Conservation (phyloP, 1,140 invertebrate genomes). For the Euwallacea similis region DNA sequence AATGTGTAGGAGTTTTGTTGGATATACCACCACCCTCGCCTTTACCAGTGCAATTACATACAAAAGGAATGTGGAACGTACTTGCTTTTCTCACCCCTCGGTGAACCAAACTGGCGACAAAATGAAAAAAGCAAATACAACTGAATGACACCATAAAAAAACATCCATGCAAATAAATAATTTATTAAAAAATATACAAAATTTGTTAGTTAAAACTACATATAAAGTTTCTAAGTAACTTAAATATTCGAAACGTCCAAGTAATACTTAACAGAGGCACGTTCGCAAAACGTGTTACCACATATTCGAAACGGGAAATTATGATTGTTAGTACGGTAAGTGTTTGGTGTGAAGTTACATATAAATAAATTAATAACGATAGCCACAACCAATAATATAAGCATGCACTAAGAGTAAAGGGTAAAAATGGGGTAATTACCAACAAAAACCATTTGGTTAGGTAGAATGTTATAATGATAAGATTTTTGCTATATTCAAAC, state of each 20-base stretch:
- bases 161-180: constrained; percentile 39
- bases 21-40: constrained; percentile 27
- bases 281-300: constrained; percentile 12
- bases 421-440: constrained; percentile 20
- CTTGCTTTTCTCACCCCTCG: constrained; percentile 23
- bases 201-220: constrained; percentile 28
- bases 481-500: neutral
- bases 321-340: constrained; percentile 16
- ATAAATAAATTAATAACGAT: constrained; percentile 19
- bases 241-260: constrained; percentile 34
- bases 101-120: neutral
- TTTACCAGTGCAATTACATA: neutral
- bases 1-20: constrained; percentile 23
- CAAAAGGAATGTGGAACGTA: constrained; percentile 23
- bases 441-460: constrained; percentile 31
- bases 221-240: constrained; percentile 21
- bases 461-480: constrained; percentile 12
- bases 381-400: constrained; percentile 26
- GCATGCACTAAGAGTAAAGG: constrained; percentile 23
- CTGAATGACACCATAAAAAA: constrained; percentile 34
- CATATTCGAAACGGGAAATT: constrained; percentile 8
- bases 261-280: constrained; percentile 17
- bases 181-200: constrained; percentile 38
- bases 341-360: constrained; percentile 9
- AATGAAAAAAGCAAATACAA: constrained; percentile 31